These are phyloP conservation scores for Todiramphus chloris DNA, from an alignment of 2,113 vertebrate genomes.

Conservation along the genomic window DNA sequence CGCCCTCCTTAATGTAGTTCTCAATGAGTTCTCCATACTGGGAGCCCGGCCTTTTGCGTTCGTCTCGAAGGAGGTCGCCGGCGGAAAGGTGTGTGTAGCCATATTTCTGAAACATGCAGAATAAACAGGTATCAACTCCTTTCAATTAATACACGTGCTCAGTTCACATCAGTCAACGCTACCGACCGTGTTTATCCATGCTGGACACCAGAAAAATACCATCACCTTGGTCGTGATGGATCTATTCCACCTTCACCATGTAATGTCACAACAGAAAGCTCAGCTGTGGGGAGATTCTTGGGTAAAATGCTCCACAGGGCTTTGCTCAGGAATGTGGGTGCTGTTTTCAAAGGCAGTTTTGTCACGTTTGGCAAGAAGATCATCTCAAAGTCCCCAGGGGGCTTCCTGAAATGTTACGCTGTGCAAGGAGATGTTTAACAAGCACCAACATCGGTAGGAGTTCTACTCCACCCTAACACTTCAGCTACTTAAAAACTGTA, in stretches of 20 bases:
- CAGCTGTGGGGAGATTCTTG: neutral
- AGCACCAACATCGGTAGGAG: neutral
- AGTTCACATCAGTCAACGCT: neutral
- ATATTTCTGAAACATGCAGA: slow-evolving; percentile 79
- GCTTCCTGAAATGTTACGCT: neutral
- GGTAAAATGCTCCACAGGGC: neutral
- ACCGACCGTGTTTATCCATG: neutral
- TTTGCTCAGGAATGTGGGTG: neutral
- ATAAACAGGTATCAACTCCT: neutral
- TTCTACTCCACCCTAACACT: neutral
- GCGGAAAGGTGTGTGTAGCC: slow-evolving; percentile 94
- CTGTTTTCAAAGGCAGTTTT: neutral
- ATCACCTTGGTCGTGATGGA: neutral
- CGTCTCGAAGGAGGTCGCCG: slow-evolving; percentile 92
- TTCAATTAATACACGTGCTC: neutral
- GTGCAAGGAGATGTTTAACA: neutral
- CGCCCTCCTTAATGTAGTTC: slow-evolving; percentile 91
- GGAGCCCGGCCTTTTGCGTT: slow-evolving; percentile 86
- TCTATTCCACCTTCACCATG: neutral
- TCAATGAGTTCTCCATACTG: slow-evolving; percentile 92
- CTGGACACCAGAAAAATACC: neutral
- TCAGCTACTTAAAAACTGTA: neutral
- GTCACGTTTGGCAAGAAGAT: neutral
- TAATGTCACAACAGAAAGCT: neutral
- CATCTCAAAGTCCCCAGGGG: neutral